Percentiles rank a stretch among this genome's conserved stretches.
These are phyloP conservation scores for Bubalus kerabau DNA, from an alignment of 2,113 vertebrate genomes.

Conservation along the genomic window DNA sequence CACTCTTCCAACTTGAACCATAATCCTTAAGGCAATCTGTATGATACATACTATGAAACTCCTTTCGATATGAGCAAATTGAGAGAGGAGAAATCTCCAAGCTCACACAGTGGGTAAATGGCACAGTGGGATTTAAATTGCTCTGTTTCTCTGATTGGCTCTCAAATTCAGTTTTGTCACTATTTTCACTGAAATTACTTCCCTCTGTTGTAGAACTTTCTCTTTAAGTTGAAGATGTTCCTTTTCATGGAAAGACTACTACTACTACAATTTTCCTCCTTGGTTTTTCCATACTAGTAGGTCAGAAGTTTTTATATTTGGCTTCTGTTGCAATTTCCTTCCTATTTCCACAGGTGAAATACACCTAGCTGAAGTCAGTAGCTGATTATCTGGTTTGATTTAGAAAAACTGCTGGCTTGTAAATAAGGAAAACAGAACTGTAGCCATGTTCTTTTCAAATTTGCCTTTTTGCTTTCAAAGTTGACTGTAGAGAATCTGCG, in stretches of 20 bases:
- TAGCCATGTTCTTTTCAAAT: background rate
- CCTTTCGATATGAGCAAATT: background rate
- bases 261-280: background rate
- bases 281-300: background rate
- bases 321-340: background rate
- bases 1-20: background rate
- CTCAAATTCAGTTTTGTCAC: background rate
- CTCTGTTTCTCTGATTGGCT: background rate
- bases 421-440: background rate
- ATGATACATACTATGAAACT: background rate
- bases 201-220: background rate
- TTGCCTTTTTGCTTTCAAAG: slow-evolving; percentile 18
- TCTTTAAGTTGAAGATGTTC: background rate
- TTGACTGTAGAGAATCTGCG: background rate
- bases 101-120: background rate
- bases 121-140: background rate
- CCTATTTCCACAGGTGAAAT: background rate
- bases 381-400: slow-evolving; percentile 3
- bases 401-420: background rate
- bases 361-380: background rate
- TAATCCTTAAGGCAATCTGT: background rate
- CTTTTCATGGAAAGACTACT: background rate
- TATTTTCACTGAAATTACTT: background rate
- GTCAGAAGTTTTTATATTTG: background rate
- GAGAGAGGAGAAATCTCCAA: background rate